These are phyloP conservation scores for Macquaria australasica DNA, from an alignment of 2,113 vertebrate genomes.

Conservation along the genomic window DNA sequence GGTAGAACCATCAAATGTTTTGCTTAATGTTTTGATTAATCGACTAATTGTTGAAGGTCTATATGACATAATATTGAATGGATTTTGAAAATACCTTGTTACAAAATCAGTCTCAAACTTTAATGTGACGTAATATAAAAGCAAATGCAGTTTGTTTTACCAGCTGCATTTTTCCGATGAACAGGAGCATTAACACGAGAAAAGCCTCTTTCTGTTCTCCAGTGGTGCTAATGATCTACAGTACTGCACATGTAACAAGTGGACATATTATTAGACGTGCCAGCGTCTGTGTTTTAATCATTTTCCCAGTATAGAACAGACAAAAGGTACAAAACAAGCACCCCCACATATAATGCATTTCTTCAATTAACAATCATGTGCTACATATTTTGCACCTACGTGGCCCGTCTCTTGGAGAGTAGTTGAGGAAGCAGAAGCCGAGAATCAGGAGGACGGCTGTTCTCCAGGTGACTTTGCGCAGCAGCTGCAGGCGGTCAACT, in stretches of 20 bases:
- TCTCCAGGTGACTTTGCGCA: constrained; percentile 79
- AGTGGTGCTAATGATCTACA: constrained; percentile 2
- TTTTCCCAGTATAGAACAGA: constrained; percentile 8
- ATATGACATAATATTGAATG: not conserved
- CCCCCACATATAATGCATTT: not conserved
- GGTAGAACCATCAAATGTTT: not conserved
- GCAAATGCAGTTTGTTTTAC: not conserved
- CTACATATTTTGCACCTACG: constrained; percentile 62
- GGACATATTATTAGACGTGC: not conserved
- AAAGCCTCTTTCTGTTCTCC: not conserved
- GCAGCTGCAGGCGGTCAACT: constrained; percentile 72
- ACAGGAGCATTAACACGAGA: not conserved
- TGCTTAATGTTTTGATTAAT: not conserved
- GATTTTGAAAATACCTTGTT: not conserved
- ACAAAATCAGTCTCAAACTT: not conserved
- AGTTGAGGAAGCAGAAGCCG: constrained; percentile 85
- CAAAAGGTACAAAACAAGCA: constrained; percentile 21
- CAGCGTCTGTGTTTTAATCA: not conserved
- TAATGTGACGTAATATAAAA: not conserved
- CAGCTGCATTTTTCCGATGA: not conserved
- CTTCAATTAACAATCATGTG: not conserved
- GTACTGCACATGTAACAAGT: not conserved
- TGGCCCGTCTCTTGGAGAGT: constrained; percentile 81
- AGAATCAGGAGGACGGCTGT: constrained; percentile 75
- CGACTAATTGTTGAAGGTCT: not conserved